Base-by-base conservation (phyloP, 2,113 vertebrate genomes). In the Triplophysa dalaica region DNA sequence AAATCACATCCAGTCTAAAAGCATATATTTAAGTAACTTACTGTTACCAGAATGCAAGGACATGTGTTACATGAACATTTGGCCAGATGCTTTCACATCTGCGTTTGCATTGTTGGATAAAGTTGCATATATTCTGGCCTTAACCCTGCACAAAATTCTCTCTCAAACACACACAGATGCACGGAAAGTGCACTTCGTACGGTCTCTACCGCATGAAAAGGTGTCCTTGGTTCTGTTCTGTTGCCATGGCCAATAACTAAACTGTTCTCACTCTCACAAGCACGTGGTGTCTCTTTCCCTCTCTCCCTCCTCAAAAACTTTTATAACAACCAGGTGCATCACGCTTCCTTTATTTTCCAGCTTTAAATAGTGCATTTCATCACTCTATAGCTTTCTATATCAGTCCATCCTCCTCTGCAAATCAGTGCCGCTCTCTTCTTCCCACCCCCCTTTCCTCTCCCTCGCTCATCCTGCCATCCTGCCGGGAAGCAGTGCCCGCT, bases 401-500 rank as follows among this genome's bases (percentile, higher is more conserved):
- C 21, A 48, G 66, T 76, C 69, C 52, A 77, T 83, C 61, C 84
- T 79, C 61, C 65, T 70, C 70, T 62, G 70, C 78, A 80, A 45
- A 62, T 65, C 52, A 70, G 10, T 29, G 24, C 8, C 14, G 33
- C 16, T 69, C 16, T 54, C 22, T 61, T 70, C 38, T 77, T 70
- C 64, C 29, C 33, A 5, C 26, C n/a, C 50, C 60, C 60, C 13
- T 24, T 4, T 69, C 68, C 41, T 26, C 60, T 29, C 72, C 11
- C 60, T 78, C 67, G 58, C 63, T 82, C 68, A 50, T 77, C 48
- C 79, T 79, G 64, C 70, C 22, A 79, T 79, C 79, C 79, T 83
- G 84, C 81, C 70, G 82, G 84, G 74, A 78, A 77, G 78, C 21
- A 64, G 83, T 85, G 76, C 83, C 83, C 56, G 73, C 77, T 70